Conservation (phyloP, 2,797 vertebrate genomes). For the Sebastes matsubarae region DNA sequence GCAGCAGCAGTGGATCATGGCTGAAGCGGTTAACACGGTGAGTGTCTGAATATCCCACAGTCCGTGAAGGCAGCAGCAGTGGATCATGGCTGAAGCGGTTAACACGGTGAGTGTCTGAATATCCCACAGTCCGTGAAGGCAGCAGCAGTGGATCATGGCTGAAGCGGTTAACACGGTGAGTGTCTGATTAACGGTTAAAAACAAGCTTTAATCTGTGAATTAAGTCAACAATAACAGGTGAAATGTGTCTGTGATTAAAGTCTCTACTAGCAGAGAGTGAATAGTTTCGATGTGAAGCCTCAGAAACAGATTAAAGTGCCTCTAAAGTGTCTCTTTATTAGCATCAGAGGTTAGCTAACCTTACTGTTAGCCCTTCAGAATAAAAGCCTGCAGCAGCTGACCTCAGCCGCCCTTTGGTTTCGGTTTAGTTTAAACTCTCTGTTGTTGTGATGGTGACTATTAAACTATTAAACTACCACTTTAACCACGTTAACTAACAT, state of each 20-base stretch:
- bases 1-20: no score
- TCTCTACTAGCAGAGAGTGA: fast-evolving
- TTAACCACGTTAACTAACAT: not conserved
- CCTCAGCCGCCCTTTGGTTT: not conserved
- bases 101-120: no score
- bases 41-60: no score
- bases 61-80: no score
- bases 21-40: no score
- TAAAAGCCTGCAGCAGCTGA: not conserved
- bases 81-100: no score
- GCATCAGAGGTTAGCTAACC: not conserved
- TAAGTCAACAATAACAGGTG: fast-evolving
- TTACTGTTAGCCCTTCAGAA: not conserved
- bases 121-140: constrained; percentile 42
- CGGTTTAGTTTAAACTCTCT: not conserved
- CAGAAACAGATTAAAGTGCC: fast-evolving
- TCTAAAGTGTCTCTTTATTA: not conserved
- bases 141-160: constrained; percentile 26
- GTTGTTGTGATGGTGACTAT: not conserved
- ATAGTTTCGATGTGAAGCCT: fast-evolving
- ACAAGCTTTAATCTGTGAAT: fast-evolving
- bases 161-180: constrained; percentile 42
- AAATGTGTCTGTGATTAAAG: fast-evolving
- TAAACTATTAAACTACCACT: not conserved
- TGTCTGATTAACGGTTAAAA: not conserved